phyloP scores from a whole-genome alignment of 2,113 vertebrate species.

The Ivindomyrus marchei region DNA sequence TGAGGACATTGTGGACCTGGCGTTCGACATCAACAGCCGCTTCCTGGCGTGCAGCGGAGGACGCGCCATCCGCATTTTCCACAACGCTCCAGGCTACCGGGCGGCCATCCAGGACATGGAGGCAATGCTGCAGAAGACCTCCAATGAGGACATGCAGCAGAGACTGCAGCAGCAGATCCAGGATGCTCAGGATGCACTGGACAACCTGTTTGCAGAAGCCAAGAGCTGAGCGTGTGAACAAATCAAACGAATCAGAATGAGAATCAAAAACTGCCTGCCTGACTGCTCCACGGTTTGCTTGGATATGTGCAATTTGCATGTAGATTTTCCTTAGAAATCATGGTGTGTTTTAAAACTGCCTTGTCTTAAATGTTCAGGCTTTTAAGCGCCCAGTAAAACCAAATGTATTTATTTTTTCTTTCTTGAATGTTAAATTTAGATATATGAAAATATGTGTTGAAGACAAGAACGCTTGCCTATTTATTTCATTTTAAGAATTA shows the following conservation, averaged over 20 bases:
- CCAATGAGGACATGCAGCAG: conserved; percentile 72
- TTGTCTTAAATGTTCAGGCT: neutral
- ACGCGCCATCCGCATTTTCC: conserved; percentile 73
- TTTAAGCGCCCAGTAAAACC: neutral
- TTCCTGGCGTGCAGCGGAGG: conserved; percentile 81
- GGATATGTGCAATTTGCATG: conserved; percentile 33
- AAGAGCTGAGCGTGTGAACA: conserved; percentile 37
- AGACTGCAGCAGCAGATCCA: conserved; percentile 80
- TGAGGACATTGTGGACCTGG: conserved; percentile 61
- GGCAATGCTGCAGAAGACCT: conserved; percentile 71
- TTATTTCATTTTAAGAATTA: neutral
- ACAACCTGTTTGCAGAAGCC: conserved; percentile 55
- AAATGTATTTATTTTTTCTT: neutral
- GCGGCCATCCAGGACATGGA: conserved; percentile 80
- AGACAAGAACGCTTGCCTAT: neutral
- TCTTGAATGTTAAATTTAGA: neutral
- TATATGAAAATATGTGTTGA: neutral
- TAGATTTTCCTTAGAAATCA: conserved; percentile 50
- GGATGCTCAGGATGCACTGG: conserved; percentile 69
- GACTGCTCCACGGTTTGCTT: neutral
- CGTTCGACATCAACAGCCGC: conserved; percentile 75
- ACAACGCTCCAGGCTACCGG: conserved; percentile 77
- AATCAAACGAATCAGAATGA: neutral
- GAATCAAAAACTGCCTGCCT: neutral
- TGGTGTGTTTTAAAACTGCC: conserved; percentile 32